These are phyloP conservation scores for Thymelicus lineola DNA, from an alignment of 2,888 invertebrate species.

Conservation along the genomic window DNA sequence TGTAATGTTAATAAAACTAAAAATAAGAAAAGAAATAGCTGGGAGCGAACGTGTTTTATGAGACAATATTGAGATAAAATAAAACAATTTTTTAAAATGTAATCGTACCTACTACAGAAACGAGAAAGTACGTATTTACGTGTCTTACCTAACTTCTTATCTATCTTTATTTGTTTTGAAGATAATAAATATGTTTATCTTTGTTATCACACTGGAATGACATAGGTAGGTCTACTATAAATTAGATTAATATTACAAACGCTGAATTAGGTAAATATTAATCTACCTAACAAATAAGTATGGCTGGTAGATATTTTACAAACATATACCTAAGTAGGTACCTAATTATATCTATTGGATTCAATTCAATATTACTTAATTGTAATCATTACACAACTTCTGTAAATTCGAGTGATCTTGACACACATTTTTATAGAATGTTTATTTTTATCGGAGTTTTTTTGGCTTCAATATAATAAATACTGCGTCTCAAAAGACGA, in stretches of 20 bases:
- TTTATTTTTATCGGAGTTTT: constrained; percentile 13
- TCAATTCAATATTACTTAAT: neutral
- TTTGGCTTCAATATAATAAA: neutral
- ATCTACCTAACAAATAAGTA: no score
- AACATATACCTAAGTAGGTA: no score
- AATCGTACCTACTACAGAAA: no score
- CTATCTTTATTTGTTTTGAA: neutral
- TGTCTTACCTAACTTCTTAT: neutral
- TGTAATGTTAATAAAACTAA: no score
- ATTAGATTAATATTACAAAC: neutral
- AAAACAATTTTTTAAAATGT: no score
- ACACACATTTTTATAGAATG: constrained; percentile 4
- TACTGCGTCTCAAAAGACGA: neutral
- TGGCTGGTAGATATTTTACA: no score
- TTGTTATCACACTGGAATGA: neutral
- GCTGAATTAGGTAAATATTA: neutral
- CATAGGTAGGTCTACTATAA: neutral
- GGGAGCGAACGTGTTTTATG: no score
- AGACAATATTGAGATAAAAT: no score
- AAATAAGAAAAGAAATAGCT: no score
- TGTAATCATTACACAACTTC: neutral
- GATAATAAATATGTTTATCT: constrained; percentile 2
- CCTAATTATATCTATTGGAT: no score
- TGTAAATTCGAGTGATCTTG: constrained; percentile 1
- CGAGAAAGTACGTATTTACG: no score